Conservation (phyloP, 2,797 vertebrate genomes). For the Crax fasciolata region DNA sequence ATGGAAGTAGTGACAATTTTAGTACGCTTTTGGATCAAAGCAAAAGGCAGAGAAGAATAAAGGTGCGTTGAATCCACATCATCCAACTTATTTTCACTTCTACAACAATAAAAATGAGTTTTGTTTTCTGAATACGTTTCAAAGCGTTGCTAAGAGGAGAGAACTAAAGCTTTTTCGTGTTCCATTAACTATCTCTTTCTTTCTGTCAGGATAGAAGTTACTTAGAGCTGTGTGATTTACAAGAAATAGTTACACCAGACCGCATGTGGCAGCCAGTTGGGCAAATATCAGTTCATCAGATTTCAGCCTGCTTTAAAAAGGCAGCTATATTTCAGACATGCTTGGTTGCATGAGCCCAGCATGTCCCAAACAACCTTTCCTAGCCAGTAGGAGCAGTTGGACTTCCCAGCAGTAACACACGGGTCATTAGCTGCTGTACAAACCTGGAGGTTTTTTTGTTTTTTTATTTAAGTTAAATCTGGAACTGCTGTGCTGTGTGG, state of each 20-base stretch:
- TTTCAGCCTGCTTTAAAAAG: not conserved
- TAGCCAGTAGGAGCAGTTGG: not conserved
- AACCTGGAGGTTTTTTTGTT: not conserved
- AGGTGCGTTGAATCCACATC: not conserved
- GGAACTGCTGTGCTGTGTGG: not conserved
- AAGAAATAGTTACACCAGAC: not conserved
- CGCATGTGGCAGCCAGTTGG: not conserved
- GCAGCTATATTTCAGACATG: not conserved
- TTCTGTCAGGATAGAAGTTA: not conserved
- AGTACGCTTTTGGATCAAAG: not conserved
- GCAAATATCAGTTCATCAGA: not conserved
- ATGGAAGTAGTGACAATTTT: not conserved
- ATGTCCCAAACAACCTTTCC: not conserved
- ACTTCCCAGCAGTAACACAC: conserved; percentile 27
- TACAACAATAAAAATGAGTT: not conserved
- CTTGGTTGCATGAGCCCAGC: not conserved
- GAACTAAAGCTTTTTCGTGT: not conserved
- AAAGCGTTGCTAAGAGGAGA: not conserved
- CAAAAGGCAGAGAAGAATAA: not conserved
- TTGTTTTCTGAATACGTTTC: not conserved
- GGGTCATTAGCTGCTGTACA: not conserved
- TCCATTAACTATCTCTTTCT: not conserved
- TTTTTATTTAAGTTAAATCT: not conserved
- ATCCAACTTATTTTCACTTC: not conserved
- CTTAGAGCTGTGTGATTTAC: not conserved